These are phyloP conservation scores for Pseudopipra pipra DNA, from an alignment of 2,113 vertebrate species.

Conservation along the genomic window DNA sequence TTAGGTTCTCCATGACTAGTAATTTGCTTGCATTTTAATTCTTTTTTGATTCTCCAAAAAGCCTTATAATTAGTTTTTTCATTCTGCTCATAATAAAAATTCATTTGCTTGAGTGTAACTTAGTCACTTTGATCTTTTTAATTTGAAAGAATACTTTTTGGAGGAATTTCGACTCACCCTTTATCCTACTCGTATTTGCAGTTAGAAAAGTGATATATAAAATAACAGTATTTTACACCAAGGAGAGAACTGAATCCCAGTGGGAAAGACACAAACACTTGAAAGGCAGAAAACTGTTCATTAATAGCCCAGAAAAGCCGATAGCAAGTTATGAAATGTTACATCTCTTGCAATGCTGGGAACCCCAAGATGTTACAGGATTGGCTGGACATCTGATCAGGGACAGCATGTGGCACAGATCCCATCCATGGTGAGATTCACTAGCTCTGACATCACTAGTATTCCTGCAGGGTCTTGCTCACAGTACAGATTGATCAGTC, in stretches of 20 bases:
- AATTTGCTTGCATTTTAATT: neutral
- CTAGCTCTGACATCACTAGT: neutral
- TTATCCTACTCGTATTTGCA: neutral
- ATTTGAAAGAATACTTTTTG: neutral
- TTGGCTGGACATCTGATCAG: neutral
- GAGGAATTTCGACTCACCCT: neutral
- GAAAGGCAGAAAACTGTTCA: neutral
- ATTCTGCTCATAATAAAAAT: neutral
- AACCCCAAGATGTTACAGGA: accelerated
- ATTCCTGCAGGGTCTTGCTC: neutral
- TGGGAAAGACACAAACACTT: neutral
- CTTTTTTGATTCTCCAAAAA: neutral
- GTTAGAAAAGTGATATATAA: neutral
- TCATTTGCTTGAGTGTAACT: neutral
- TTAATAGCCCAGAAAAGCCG: neutral
- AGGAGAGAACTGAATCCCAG: neutral
- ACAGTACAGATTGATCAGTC: neutral
- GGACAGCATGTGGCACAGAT: neutral
- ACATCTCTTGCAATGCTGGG: accelerated
- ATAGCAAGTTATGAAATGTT: neutral
- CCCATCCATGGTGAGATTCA: neutral
- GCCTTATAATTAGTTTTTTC: neutral
- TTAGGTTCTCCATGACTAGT: neutral
- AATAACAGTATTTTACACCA: neutral
- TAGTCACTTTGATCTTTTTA: neutral